Percentiles rank a stretch among this genome's conserved stretches.
Evolutionary conservation across 2,888 invertebrate genomes (phyloP).

Genomic region (Drosophila quinaria): DNA sequence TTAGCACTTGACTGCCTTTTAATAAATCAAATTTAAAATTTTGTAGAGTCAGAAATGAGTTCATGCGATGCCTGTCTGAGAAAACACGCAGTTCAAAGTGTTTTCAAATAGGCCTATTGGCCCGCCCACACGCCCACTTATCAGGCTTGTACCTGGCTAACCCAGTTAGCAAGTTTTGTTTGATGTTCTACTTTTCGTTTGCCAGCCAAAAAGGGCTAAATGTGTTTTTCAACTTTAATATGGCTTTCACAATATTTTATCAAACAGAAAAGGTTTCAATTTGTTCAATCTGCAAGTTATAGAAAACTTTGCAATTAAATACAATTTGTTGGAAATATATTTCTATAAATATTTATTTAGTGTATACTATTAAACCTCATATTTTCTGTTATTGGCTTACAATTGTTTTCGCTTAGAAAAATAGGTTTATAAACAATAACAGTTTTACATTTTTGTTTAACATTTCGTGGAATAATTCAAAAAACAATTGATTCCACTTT

Average conservation of each 20-base stretch:
- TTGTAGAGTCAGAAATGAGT: slow-evolving; percentile 26
- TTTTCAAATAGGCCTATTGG: slow-evolving; percentile 54
- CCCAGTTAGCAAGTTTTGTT: slow-evolving; percentile 70
- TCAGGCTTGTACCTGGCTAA: slow-evolving; percentile 52
- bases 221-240: slow-evolving; percentile 9
- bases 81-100: slow-evolving; percentile 24
- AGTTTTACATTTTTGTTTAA: neutral
- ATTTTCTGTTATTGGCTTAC: neutral
- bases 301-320: slow-evolving; percentile 2
- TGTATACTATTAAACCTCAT: neutral
- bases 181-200: slow-evolving; percentile 58
- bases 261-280: neutral
- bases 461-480: neutral
- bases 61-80: neutral
- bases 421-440: neutral
- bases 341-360: neutral
- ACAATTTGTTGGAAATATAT: neutral
- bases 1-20: slow-evolving; percentile 62
- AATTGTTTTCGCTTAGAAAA: neutral
- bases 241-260: slow-evolving; percentile 20
- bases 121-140: slow-evolving; percentile 27
- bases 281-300: slow-evolving; percentile 10
- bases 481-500: neutral
- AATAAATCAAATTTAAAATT: slow-evolving; percentile 61
- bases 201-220: slow-evolving; percentile 11